Conservation (phyloP, 2,113 vertebrate genomes). For the Ailurus styani region DNA sequence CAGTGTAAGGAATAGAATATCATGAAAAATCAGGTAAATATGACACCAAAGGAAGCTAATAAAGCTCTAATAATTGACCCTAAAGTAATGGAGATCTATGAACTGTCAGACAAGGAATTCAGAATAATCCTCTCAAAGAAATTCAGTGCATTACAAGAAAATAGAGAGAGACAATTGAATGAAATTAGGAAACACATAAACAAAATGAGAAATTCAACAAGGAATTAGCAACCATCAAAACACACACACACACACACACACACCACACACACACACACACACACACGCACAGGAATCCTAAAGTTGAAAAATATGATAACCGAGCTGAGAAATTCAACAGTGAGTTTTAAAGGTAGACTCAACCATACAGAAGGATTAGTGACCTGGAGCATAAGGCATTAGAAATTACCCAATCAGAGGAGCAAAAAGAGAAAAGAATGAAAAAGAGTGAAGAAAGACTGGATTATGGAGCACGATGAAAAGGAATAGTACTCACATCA, state of each 20-base stretch:
- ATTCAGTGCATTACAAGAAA: neutral
- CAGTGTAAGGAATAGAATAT: neutral
- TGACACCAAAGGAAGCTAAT: neutral
- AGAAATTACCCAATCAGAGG: neutral
- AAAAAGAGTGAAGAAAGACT: neutral
- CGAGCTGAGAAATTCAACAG: neutral
- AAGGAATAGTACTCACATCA: neutral
- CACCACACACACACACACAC: neutral
- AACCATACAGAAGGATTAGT: neutral
- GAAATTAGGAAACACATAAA: neutral
- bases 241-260: neutral
- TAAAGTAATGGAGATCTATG: neutral
- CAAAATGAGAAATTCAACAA: neutral
- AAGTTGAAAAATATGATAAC: neutral
- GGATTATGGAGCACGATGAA: neutral
- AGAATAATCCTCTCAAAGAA: neutral
- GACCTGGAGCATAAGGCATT: neutral
- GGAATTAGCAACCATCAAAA: neutral
- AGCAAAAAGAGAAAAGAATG: neutral
- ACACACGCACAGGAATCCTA: neutral
- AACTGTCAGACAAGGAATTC: neutral
- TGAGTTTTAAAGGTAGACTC: neutral
- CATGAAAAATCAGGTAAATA: neutral
- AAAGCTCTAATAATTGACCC: neutral
- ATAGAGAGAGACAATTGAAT: neutral